Evolutionary conservation across 1,140 invertebrate species (phyloP), one percentile per base, ranked within the genome.

Genomic region (Zaprionus gabonicus): DNA sequence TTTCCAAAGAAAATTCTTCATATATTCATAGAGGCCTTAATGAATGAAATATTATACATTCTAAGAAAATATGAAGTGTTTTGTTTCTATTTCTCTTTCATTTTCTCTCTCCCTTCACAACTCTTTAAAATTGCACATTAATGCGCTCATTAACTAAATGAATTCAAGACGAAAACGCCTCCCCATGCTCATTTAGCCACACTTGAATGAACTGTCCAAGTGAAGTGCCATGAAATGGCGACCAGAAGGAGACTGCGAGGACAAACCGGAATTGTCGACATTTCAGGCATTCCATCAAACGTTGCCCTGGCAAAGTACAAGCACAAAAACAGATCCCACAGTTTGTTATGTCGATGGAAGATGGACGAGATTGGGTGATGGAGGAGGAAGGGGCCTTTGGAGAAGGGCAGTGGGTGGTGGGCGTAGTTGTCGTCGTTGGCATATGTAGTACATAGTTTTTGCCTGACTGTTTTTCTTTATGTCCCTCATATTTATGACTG

Each of bases 321-420:
- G 46, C 53, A 65, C 68, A 76, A 71, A 71, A 76, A 53, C 67
- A 71, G 56, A 71, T 60, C 57, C 69, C 49, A 49, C 68, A 72
- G 84, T 88, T 87, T 87, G 83, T 87, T 87, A 87, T 88, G 83
- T 87, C 83, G 84, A 81, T 81, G 62, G 80, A 53, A 55, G 64
- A 66, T 56, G 53, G 64, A 66, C 53, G 64, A 57, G n/a, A 27
- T 17, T 44, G 64, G 49, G 20, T 20, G 20, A 38, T 7, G 31
- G 10, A 12, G 31, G 31, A 25, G 7, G 1, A 17, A 20, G 20
- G 20, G 49, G 15, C 17, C 31, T n/a, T 15, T 2, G 23, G 51
- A n/a, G 13, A 27, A 12, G 4, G 12, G 41, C n/a, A 9, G 4
- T 25, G 23, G 38, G 38, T 17, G 57, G 17, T 23, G 34, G 57